A percentile compares a stretch with the other conserved stretches of the same genome.
phyloP scores from a whole-genome alignment of 2,797 vertebrate genomes.

The Nyctalus aviator region DNA sequence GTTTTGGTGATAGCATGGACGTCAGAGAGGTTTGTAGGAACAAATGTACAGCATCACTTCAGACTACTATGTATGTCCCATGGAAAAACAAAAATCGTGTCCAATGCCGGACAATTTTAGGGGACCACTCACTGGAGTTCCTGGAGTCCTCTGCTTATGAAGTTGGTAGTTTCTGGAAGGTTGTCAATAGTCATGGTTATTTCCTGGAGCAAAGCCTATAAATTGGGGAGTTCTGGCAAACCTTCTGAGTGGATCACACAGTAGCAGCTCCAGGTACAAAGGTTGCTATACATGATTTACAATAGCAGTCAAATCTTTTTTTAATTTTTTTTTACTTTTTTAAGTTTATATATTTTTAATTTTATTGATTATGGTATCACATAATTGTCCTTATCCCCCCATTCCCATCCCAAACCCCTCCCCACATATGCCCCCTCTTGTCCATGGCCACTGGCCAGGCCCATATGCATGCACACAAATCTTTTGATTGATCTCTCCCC shows the following conservation, averaged over 20 bases:
- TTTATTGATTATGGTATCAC: too few species aligned
- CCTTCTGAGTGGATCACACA: background rate
- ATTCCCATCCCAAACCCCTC: too few species aligned
- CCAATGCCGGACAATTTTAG: background rate
- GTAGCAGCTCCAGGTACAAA: background rate
- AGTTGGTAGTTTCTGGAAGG: background rate
- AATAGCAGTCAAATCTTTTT: background rate
- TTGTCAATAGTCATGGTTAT: background rate
- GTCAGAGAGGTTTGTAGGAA: background rate
- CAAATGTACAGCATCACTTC: background rate
- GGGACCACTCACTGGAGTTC: background rate
- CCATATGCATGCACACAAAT: too few species aligned
- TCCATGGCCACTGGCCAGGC: too few species aligned
- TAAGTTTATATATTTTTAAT: too few species aligned
- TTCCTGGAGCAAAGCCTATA: background rate
- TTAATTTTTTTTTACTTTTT: too few species aligned
- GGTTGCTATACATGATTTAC: background rate
- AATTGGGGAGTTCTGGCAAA: background rate
- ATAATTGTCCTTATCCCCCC: too few species aligned
- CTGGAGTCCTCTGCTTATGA: background rate
- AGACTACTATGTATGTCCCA: background rate
- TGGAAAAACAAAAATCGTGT: background rate
- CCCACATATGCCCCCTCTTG: too few species aligned
- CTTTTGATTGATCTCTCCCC: too few species aligned
- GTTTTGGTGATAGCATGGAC: background rate